These are phyloP conservation scores for Radopholus similis DNA, from an alignment of 1,140 invertebrate genomes.

Conservation along the genomic window DNA sequence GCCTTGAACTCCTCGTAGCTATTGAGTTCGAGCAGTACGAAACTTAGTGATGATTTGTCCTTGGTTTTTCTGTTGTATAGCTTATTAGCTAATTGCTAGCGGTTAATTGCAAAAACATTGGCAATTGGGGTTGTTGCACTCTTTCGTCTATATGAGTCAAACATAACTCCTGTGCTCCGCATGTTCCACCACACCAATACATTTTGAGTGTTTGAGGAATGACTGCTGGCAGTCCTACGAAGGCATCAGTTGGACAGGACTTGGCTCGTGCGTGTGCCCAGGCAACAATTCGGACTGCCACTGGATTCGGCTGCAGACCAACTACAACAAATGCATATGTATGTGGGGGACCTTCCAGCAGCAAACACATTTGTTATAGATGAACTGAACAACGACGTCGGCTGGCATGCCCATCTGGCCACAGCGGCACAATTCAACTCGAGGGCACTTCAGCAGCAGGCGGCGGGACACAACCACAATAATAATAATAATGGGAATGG, in stretches of 20 bases:
- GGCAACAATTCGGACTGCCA: constrained; percentile 56
- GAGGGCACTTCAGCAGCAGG: neutral
- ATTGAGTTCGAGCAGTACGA: no score
- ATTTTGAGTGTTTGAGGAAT: no score
- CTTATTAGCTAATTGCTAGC: neutral
- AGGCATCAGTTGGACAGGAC: constrained; percentile 55
- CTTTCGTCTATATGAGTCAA: constrained; percentile 3
- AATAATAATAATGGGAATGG: no score
- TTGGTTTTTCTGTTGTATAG: no score
- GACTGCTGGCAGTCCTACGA: constrained; percentile 59
- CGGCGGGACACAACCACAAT: neutral
- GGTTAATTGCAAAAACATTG: neutral
- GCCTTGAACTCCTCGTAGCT: no score
- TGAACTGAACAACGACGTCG: constrained; percentile 4
- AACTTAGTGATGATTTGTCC: no score
- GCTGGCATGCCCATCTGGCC: constrained; percentile 3
- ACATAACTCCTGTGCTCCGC: neutral
- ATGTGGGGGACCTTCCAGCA: neutral
- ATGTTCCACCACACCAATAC: no score
- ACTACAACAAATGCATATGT: constrained; percentile 60
- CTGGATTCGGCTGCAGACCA: constrained; percentile 58
- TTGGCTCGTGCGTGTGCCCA: constrained; percentile 49
- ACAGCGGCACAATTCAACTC: neutral
- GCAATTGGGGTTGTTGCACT: neutral
- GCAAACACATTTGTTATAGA: neutral